Evolutionary conservation across 2,113 vertebrate genomes (phyloP).

Genomic region (Galeopterus variegatus): DNA sequence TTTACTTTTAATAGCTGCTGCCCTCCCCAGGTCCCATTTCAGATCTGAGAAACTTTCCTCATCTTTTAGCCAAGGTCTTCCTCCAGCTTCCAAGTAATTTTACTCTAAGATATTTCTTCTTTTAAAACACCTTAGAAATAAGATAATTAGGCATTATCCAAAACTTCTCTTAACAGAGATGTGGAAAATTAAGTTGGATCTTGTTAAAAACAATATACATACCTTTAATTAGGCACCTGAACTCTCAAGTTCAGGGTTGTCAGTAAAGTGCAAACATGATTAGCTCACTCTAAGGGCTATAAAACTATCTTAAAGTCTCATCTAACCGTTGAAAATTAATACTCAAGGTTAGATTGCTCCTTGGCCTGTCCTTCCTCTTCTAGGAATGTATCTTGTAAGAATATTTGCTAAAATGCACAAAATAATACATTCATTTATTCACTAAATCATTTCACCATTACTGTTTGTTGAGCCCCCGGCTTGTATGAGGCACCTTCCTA

Average conservation of each 20-base stretch:
- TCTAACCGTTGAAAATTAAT: neutral
- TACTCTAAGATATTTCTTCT: neutral
- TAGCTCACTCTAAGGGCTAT: neutral
- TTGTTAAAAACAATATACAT: neutral
- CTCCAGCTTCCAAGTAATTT: neutral
- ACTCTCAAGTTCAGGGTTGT: neutral
- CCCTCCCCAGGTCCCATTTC: neutral
- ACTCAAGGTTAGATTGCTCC: neutral
- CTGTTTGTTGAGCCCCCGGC: neutral
- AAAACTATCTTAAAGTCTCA: neutral
- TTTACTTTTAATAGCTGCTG: neutral
- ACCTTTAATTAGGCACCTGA: neutral
- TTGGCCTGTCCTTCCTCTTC: neutral
- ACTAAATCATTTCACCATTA: neutral
- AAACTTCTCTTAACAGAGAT: neutral
- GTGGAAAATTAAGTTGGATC: neutral
- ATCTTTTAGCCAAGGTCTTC: constrained; percentile 3
- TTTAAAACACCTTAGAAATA: constrained; percentile 45
- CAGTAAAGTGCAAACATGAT: neutral
- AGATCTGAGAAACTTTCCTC: neutral
- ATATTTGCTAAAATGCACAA: neutral
- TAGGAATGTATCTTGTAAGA: constrained; percentile 27
- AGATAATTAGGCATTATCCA: constrained; percentile 13
- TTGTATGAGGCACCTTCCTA: neutral
- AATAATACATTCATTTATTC: neutral